Base-by-base conservation (phyloP, 2,888 invertebrate genomes). In the Carabus problematicus region DNA sequence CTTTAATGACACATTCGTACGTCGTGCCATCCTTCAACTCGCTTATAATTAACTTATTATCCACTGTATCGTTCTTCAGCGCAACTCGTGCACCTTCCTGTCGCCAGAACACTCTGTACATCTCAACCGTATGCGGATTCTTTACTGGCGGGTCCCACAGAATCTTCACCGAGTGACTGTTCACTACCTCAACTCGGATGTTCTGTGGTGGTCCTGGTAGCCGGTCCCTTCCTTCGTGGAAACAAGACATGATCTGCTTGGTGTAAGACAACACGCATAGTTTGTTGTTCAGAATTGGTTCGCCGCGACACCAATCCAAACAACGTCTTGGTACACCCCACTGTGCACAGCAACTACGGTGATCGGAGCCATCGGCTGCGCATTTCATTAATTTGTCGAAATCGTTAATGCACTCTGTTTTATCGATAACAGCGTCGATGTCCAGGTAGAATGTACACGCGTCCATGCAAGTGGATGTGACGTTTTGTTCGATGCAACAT, bases 361-460 rank as follows among this genome's bases (percentile, higher is more conserved):
- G 95, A 79, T 95, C 94, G 74, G 87, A 90, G 6, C 90, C 90
- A 75, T 91, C 91, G 0, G 94, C 91, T 0, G 93, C 93, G 77
- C 94, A 94, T 76, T 87, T 88, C 92, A 94, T 93, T 61, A 94
- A 83, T 77, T 94, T 94, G 79, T 93, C 91, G 77, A 93, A 91
- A 81, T 94, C 94, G 71, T 88, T 86, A 77, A 93, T 88, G 79
- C 94, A 94, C 77, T 92, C 90, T 0, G 92, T 91, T 54, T 89
- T 86, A 81, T 92, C 91, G 79, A 92, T 90, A 55, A 94, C 91
- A 60, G 89, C 89, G 78, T 93, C 93, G 79, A 94, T 91, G 77
- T 94, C 93, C 63, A 94, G 82, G 77, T 92, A 92, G 82, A 92
- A 91, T 69, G 89, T 89, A 83, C 95, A 95, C 14, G 94, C 94